Evolutionary conservation across 2,797 vertebrate species (phyloP).

Genomic region (Nasua narica): DNA sequence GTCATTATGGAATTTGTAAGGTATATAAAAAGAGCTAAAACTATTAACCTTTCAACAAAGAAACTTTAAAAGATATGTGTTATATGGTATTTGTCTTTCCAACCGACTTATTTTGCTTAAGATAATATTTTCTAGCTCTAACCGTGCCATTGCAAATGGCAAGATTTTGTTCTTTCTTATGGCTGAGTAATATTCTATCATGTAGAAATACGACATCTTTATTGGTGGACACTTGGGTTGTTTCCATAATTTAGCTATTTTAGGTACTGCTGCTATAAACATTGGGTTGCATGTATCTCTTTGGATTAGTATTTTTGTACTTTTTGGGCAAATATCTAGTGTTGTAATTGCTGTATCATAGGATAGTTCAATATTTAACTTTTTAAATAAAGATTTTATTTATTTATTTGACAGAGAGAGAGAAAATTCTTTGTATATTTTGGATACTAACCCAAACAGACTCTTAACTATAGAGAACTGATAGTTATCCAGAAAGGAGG

Average conservation of each 20-base stretch:
- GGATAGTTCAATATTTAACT: neutral
- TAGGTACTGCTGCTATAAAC: neutral
- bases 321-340: neutral
- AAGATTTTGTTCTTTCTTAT: neutral
- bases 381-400: neutral
- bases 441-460: neutral
- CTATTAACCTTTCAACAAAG: neutral
- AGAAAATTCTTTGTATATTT: neutral
- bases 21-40: neutral
- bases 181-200: neutral
- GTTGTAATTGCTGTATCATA: neutral
- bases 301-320: neutral
- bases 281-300: neutral
- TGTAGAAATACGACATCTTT: neutral
- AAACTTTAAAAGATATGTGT: neutral
- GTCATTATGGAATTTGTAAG: neutral
- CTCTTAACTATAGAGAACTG: neutral
- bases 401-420: neutral
- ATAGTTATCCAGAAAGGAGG: neutral
- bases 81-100: neutral
- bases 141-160: neutral
- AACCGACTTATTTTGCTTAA: neutral
- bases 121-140: neutral
- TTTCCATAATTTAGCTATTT: neutral
- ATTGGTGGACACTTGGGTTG: neutral